phyloP scores from a whole-genome alignment of 2,113 vertebrate species.

The Elachura formosa region DNA sequence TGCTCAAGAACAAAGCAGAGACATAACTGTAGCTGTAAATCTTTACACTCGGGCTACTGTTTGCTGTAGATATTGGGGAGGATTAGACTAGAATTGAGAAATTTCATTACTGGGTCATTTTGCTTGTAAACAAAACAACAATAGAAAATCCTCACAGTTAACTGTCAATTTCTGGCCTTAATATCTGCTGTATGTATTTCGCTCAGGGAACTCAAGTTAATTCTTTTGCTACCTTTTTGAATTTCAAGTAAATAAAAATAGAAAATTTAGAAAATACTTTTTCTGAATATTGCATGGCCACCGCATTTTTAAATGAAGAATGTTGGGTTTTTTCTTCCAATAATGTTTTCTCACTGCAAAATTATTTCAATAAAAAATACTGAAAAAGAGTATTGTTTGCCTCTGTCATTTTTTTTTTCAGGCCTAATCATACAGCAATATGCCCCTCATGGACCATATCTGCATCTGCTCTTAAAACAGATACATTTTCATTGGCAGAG shows the following conservation, averaged over 20 bases:
- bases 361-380: neutral
- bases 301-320: neutral
- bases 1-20: constrained; percentile 55
- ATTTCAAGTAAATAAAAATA: neutral
- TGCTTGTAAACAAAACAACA: neutral
- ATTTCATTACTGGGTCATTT: neutral
- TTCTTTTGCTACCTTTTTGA: neutral
- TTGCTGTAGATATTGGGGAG: neutral
- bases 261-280: neutral
- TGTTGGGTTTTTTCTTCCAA: accelerated
- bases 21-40: constrained; percentile 39
- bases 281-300: neutral
- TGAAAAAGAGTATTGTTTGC: neutral
- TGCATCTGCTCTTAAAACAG: neutral
- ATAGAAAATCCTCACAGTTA: neutral
- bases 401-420: neutral
- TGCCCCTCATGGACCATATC: neutral
- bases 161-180: neutral
- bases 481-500: neutral
- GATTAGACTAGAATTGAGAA: neutral
- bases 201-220: neutral
- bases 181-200: neutral
- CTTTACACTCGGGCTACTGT: constrained; percentile 24
- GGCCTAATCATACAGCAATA: neutral
- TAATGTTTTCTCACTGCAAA: neutral